phyloP scores from a whole-genome alignment of 1,140 invertebrate species.

The Pectinophora gossypiella region DNA sequence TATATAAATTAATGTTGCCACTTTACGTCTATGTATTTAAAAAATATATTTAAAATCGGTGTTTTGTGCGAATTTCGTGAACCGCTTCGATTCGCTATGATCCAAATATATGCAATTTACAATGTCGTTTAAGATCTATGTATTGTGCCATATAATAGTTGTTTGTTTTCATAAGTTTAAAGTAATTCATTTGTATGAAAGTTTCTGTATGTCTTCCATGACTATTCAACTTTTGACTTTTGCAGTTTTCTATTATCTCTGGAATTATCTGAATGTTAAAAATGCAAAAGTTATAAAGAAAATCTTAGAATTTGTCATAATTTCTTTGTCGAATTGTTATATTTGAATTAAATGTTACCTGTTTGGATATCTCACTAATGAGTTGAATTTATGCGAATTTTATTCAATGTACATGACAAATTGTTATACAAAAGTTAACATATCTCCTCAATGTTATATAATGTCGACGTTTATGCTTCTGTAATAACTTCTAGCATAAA shows the following conservation, averaged over 20 bases:
- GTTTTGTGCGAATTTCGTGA: too few relatives aligned
- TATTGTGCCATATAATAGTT: conserved; percentile 4
- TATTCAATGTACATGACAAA: background rate
- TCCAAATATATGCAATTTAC: too few relatives aligned
- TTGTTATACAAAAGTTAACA: conserved; percentile 34
- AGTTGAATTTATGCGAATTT: background rate
- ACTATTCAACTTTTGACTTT: background rate
- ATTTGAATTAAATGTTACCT: background rate
- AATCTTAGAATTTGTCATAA: background rate
- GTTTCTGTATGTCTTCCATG: conserved; percentile 15
- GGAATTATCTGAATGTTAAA: too few relatives aligned
- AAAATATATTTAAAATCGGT: too few relatives aligned
- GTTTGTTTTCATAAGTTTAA: background rate
- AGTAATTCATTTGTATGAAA: background rate
- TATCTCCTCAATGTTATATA: conserved; percentile 31
- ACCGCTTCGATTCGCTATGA: too few relatives aligned
- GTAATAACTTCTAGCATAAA: background rate
- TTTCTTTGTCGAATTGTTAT: background rate
- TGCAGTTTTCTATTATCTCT: background rate
- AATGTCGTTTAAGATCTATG: too few relatives aligned
- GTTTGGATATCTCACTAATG: background rate
- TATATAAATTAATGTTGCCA: too few relatives aligned
- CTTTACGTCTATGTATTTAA: too few relatives aligned
- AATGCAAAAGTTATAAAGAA: too few relatives aligned
- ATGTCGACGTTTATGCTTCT: conserved; percentile 15